phyloP scores from a whole-genome alignment of 1,140 invertebrate species.

The Camponotus vicinus region DNA sequence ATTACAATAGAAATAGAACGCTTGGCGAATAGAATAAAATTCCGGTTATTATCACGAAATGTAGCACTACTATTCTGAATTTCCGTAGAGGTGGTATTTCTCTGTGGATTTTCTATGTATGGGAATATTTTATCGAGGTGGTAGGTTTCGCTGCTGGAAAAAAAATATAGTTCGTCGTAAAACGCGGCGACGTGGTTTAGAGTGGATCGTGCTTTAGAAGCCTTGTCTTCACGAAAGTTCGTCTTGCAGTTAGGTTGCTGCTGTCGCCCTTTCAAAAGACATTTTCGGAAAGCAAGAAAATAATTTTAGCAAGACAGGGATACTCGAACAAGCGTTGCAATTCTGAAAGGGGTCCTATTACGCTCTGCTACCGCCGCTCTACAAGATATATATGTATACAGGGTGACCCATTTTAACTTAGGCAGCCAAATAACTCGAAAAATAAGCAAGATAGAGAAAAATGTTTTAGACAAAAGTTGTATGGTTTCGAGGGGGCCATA shows the following conservation, averaged over 20 bases:
- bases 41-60: background rate
- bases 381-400: background rate
- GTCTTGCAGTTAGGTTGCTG: constrained; percentile 16
- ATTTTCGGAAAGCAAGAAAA: constrained; percentile 36
- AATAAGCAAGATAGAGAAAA: no score
- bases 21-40: background rate
- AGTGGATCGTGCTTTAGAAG: background rate
- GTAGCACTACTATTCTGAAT: background rate
- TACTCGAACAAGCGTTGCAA: constrained; percentile 12
- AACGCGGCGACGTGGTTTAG: background rate
- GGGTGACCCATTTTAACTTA: no score
- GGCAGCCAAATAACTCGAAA: no score
- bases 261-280: constrained; percentile 20
- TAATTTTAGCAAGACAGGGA: constrained; percentile 27
- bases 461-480: no score
- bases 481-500: no score
- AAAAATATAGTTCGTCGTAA: constrained; percentile 17
- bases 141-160: background rate
- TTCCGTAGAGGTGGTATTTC: background rate
- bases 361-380: background rate
- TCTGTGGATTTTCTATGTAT: background rate
- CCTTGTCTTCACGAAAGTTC: constrained; percentile 32
- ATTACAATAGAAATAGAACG: background rate
- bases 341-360: constrained; percentile 26
- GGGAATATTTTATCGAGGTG: background rate